A percentile compares a stretch with the other conserved stretches of the same genome.
Evolutionary conservation across 1,140 invertebrate species (phyloP).

Genomic region (Drosophila pachea): DNA sequence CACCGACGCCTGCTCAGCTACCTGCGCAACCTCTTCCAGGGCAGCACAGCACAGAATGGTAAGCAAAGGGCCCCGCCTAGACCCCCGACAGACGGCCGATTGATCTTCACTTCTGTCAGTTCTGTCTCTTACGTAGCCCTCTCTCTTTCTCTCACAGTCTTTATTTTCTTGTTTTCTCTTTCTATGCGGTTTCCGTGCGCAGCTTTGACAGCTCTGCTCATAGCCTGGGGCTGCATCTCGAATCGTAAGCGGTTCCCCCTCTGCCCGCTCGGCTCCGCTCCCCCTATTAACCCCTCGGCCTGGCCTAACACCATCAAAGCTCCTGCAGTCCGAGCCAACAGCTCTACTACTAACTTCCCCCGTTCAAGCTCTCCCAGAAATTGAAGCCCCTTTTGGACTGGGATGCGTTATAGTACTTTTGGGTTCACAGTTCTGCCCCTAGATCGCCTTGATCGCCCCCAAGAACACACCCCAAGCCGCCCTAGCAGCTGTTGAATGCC

Average conservation of each 20-base stretch:
- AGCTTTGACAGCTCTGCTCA: conserved; percentile 48
- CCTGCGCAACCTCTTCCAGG: conserved; percentile 72
- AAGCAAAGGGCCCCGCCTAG: conserved; percentile 43
- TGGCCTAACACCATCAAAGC: no score
- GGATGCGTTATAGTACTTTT: no score
- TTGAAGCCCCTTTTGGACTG: no score
- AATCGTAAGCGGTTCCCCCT: conserved; percentile 58
- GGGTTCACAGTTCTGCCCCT: no score
- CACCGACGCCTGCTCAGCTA: conserved; percentile 72
- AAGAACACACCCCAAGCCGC: no score
- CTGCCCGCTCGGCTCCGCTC: not conserved
- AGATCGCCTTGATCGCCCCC: no score
- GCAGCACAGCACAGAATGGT: conserved; percentile 72
- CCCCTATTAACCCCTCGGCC: not conserved
- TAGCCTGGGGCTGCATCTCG: conserved; percentile 53
- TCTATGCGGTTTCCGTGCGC: conserved; percentile 13
- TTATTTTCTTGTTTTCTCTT: not conserved
- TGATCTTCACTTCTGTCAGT: no score
- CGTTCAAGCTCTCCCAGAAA: no score
- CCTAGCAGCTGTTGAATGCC: no score
- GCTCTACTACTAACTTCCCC: not conserved
- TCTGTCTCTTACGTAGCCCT: no score
- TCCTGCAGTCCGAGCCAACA: no score
- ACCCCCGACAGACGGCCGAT: no score
- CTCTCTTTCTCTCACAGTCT: conserved; percentile 5